Evolutionary conservation across 2,797 vertebrate genomes (phyloP).

Genomic region (Amazona finschi): DNA sequence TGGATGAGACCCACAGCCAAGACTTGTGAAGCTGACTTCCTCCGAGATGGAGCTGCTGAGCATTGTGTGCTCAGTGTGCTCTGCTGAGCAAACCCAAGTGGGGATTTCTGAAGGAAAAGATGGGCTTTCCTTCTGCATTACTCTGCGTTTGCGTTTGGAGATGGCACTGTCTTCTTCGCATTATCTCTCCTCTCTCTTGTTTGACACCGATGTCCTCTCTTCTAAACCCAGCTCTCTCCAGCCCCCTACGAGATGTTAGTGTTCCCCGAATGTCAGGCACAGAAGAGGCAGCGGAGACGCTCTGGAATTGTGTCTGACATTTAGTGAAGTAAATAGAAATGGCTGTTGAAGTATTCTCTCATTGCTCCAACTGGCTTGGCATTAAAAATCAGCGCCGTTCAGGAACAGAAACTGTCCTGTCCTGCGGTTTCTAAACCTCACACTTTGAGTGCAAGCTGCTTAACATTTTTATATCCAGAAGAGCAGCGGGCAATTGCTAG

Average conservation of each 20-base stretch:
- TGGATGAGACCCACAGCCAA: background rate
- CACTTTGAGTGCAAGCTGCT: background rate
- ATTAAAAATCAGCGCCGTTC: background rate
- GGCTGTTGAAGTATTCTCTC: background rate
- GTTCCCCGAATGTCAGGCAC: background rate
- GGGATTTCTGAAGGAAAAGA: background rate
- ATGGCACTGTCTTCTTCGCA: rapidly evolving
- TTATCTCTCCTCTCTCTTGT: background rate
- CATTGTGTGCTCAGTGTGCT: background rate
- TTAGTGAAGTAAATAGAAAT: background rate
- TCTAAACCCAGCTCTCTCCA: background rate
- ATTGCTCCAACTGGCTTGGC: background rate
- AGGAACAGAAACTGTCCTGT: background rate
- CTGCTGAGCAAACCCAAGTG: background rate
- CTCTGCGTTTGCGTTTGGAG: background rate
- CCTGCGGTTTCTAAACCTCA: background rate
- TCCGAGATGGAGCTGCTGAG: background rate
- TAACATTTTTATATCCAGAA: background rate
- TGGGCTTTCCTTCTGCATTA: background rate
- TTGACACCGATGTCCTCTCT: background rate
- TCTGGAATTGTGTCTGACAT: background rate
- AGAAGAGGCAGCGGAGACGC: background rate
- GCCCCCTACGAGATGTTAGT: rapidly evolving
- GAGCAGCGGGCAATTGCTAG: background rate
- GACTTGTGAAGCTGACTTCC: background rate